These are phyloP conservation scores for Catharus bicknelli DNA, from an alignment of 2,113 vertebrate genomes.

Conservation along the genomic window DNA sequence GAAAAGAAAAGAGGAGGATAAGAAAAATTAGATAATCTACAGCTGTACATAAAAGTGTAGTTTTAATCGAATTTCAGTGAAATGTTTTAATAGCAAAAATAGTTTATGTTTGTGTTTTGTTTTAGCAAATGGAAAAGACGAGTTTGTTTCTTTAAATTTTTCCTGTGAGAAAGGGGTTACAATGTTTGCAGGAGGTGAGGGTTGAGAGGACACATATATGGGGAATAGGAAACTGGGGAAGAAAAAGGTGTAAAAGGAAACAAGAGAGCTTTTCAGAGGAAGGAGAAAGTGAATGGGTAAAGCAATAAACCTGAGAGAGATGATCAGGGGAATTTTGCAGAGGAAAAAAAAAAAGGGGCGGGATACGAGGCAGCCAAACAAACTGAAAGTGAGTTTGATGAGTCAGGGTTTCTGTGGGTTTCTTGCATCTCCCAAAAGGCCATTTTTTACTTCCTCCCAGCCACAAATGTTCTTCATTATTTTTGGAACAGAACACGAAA, in stretches of 20 bases:
- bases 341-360: rapidly evolving
- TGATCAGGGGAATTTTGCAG: neutral
- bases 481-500: neutral
- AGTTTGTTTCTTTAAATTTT: neutral
- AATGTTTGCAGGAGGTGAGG: neutral
- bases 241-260: neutral
- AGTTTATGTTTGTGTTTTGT: neutral
- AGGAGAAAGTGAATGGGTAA: neutral
- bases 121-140: neutral
- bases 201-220: neutral
- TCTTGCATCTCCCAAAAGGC: slow-evolving; percentile 7
- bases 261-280: neutral
- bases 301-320: neutral
- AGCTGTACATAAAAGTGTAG: rapidly evolving
- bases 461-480: slow-evolving; percentile 14
- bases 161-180: neutral
- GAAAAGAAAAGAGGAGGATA: neutral
- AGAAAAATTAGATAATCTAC: neutral
- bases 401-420: slow-evolving; percentile 52
- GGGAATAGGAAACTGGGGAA: neutral
- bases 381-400: slow-evolving; percentile 32
- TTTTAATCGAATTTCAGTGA: neutral
- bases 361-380: neutral
- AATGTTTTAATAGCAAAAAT: neutral
- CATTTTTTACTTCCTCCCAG: slow-evolving; percentile 3